Evolutionary conservation across 2,888 invertebrate species (phyloP), one percentile per base, ranked within the genome.

Genomic region (Sarcophaga rosellei): DNA sequence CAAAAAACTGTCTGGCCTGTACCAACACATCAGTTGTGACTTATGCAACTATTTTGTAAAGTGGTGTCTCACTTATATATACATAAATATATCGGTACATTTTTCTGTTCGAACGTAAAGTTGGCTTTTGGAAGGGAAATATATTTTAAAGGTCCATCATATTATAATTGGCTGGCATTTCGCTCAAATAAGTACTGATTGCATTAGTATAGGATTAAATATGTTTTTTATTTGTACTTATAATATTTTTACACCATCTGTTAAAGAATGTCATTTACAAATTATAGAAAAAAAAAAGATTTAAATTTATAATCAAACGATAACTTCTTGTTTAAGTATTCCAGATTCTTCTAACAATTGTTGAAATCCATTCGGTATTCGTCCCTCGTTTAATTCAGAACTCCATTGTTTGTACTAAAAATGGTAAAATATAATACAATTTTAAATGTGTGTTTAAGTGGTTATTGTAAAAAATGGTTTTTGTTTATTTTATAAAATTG

Each of bases 351-450:
- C 96, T 80, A 97, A 94, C 90, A 97, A 94, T 70, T 95, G 94
- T 90, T 97, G 96, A 88, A 97, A 94, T 66, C 96, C 97, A 88
- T 97, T 97, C 4, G 98, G 97, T 89, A 97, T 94, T 86, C 94
- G 94, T 63, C 97, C 97, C 90, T 96, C 96, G 90, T 97, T 97
- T 88, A 98, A 93, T 89, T 97, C 97, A 90, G 95, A 94, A 89
- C 95, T 96, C 96, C 97, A 97, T 91, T 95, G 95, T 91, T 96
- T 96, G 93, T 96, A 97, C 97, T 97, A 94, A 95, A 95, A 91
- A 70, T 17, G 44, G 62, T 10, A 45, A 45, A 68, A 68, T 20
- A 45, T 17, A 63, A 57, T n/a, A 25, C 68, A 65, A 88, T 87
- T 89, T 88, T 84, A 44, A 44, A 77, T 25, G 68, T 72, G 21